These are phyloP conservation scores for Arenicola marina DNA, from an alignment of 2,888 invertebrate species.

Conservation along the genomic window DNA sequence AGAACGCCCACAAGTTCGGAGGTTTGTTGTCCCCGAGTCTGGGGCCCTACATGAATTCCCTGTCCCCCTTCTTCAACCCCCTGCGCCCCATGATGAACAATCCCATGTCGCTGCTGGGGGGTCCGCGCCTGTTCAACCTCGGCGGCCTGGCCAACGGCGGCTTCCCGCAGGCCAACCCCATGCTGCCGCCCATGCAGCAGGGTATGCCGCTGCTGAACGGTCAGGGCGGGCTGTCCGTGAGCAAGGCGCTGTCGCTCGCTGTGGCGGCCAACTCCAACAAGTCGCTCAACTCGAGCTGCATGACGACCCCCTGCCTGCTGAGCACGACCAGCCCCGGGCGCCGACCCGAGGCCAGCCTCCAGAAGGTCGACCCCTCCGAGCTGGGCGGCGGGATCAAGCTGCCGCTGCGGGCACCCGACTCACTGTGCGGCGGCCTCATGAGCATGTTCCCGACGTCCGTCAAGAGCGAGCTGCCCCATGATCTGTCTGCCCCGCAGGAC, in stretches of 20 bases:
- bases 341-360: neutral
- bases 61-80: conserved; percentile 9
- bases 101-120: conserved; percentile 16
- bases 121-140: conserved; percentile 14
- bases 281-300: neutral
- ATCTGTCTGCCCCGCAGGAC: conserved; percentile 22
- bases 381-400: conserved; percentile 16
- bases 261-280: neutral
- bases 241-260: neutral
- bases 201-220: conserved; percentile 13
- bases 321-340: neutral
- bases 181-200: conserved; percentile 6
- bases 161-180: neutral
- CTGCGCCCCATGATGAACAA: conserved; percentile 25
- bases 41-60: conserved; percentile 24
- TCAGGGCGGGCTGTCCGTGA: neutral
- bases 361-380: neutral
- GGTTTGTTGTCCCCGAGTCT: conserved; percentile 1
- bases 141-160: conserved; percentile 9
- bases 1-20: conserved; percentile 3
- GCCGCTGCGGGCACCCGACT: neutral
- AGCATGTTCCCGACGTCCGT: neutral
- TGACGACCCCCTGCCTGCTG: neutral
- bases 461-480: neutral
- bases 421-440: neutral